A percentile compares a stretch with the other conserved stretches of the same genome.
Evolutionary conservation across 1,140 invertebrate genomes (phyloP).

Genomic region (Ylistrum balloti): DNA sequence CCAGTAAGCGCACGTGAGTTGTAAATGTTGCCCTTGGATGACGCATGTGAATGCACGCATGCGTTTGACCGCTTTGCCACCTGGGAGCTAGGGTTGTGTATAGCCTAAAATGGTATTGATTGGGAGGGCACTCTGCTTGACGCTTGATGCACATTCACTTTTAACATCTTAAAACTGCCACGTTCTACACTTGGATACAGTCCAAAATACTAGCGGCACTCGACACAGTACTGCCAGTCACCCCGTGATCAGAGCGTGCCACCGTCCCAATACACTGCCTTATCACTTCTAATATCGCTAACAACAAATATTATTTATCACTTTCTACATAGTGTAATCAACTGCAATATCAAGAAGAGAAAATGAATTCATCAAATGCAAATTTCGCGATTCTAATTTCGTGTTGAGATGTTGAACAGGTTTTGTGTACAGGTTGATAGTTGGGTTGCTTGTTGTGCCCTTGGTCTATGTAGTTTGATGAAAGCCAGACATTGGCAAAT

Average conservation of each 20-base stretch:
- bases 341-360: slow-evolving; percentile 26
- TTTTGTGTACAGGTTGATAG: background rate
- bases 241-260: background rate
- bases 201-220: slow-evolving; percentile 13
- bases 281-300: slow-evolving; percentile 8
- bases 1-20: background rate
- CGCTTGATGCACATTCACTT: slow-evolving; percentile 16
- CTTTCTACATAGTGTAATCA: background rate
- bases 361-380: slow-evolving; percentile 13
- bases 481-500: background rate
- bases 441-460: background rate
- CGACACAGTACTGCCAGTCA: background rate
- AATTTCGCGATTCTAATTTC: background rate
- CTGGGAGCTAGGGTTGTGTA: background rate
- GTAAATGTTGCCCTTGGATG: background rate
- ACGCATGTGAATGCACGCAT: background rate
- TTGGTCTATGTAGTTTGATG: background rate
- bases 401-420: background rate
- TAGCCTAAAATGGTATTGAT: slow-evolving; percentile 35
- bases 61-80: background rate
- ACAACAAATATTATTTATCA: slow-evolving; percentile 23
- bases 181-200: slow-evolving; percentile 14
- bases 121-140: background rate
- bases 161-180: slow-evolving; percentile 35
- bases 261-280: background rate